Conservation (phyloP, 2,797 vertebrate genomes). For the Apogon talboti region DNA sequence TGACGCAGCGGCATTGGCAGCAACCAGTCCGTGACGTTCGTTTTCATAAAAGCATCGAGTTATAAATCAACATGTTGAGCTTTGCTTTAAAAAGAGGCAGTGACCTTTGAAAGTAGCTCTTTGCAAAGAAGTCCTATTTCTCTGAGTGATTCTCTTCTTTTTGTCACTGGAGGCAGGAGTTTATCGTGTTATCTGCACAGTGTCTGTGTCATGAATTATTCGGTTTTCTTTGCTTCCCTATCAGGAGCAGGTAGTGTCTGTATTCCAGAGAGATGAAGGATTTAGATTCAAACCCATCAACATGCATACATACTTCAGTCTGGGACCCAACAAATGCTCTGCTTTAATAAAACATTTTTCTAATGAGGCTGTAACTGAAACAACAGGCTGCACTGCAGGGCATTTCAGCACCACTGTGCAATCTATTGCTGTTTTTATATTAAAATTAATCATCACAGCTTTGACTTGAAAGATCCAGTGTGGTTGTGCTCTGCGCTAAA, state of each 20-base stretch:
- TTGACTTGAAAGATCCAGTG: not conserved
- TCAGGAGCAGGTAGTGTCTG: not conserved
- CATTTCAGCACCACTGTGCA: not conserved
- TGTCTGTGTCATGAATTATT: constrained; percentile 1
- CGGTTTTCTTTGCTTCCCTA: not conserved
- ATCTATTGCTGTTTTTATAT: not conserved
- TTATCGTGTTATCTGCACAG: constrained; percentile 2
- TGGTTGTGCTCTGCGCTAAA: too few species aligned
- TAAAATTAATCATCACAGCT: constrained; percentile 1
- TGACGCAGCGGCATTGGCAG: constrained; percentile 16
- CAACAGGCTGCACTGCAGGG: constrained; percentile 1
- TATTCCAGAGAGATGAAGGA: not conserved
- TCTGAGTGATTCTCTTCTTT: not conserved
- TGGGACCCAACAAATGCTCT: not conserved
- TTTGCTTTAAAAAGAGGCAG: not conserved
- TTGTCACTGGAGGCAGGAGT: constrained; percentile 1
- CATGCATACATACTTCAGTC: too few species aligned
- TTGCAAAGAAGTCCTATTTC: not conserved
- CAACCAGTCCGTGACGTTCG: constrained; percentile 2
- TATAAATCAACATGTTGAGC: constrained; percentile 10
- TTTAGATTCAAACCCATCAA: not conserved
- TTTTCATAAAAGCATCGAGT: not conserved
- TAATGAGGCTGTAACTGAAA: not conserved
- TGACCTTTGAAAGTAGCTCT: not conserved
- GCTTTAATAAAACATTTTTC: constrained; percentile 1